These are phyloP conservation scores for Rotaria socialis DNA, from an alignment of 2,888 invertebrate species.

Conservation along the genomic window DNA sequence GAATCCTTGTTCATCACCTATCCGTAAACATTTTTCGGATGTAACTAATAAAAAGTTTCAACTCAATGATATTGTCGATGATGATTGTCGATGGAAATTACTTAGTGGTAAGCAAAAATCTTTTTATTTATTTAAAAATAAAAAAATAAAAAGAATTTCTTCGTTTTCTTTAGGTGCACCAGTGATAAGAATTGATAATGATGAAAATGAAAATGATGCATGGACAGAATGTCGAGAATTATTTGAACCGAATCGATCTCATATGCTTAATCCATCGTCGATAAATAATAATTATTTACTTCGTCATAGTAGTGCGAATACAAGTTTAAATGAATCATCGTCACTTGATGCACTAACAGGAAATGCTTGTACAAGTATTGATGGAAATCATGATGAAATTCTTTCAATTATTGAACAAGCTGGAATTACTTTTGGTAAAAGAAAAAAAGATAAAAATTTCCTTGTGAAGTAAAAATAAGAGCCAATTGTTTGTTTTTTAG, in stretches of 20 bases:
- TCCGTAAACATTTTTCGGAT: neutral
- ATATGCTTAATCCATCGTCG: neutral
- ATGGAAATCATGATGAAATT: slow-evolving; percentile 15
- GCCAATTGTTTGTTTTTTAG: neutral
- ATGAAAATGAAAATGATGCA: slow-evolving; percentile 25
- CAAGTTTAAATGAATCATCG: slow-evolving; percentile 36
- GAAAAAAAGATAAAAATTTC: neutral
- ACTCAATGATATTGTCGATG: neutral
- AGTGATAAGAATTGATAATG: neutral
- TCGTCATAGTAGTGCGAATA: slow-evolving; percentile 35
- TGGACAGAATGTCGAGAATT: slow-evolving; percentile 35
- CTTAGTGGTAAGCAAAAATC: neutral
- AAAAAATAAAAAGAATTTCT: too few species aligned
- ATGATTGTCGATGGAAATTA: neutral
- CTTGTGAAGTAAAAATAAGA: too few species aligned
- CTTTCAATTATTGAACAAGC: slow-evolving; percentile 23
- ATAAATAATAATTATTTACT: neutral
- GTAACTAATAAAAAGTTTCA: neutral
- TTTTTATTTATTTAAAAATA: neutral
- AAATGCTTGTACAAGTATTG: neutral
- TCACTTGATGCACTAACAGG: neutral
- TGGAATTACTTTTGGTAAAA: neutral
- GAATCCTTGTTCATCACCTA: neutral
- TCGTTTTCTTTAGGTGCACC: neutral
- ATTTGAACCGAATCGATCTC: neutral